phyloP scores from a whole-genome alignment of 2,797 vertebrate species.

The Muscicapa striata region DNA sequence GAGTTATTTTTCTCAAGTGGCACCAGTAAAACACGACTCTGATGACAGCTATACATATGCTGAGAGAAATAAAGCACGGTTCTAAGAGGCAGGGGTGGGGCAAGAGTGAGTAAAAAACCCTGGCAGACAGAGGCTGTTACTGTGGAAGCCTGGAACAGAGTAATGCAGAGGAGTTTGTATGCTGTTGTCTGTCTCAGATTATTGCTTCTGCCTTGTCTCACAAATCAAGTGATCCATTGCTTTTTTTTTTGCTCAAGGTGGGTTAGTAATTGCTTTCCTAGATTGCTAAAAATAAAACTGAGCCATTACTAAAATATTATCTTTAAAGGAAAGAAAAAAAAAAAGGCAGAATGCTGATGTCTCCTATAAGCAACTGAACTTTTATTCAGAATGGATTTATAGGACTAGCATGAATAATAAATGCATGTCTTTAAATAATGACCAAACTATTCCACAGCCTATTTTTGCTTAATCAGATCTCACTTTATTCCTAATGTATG shows the following conservation, averaged over 20 bases:
- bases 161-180: background rate
- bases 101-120: background rate
- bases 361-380: background rate
- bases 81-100: rapidly evolving
- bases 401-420: background rate
- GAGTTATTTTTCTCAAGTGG: background rate
- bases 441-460: background rate
- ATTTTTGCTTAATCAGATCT: background rate
- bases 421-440: background rate
- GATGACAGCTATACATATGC: background rate
- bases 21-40: background rate
- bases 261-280: background rate
- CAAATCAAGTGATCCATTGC: background rate
- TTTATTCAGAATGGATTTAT: background rate
- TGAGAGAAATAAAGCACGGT: background rate
- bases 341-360: background rate
- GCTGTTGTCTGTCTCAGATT: background rate
- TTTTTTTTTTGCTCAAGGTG: background rate
- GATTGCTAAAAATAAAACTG: conserved; percentile 10
- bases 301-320: background rate
- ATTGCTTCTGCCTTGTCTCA: background rate
- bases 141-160: background rate
- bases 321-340: background rate
- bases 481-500: background rate
- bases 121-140: background rate